Base-by-base conservation (phyloP, 2,888 invertebrate genomes). In the Synanthedon myopaeformis region DNA sequence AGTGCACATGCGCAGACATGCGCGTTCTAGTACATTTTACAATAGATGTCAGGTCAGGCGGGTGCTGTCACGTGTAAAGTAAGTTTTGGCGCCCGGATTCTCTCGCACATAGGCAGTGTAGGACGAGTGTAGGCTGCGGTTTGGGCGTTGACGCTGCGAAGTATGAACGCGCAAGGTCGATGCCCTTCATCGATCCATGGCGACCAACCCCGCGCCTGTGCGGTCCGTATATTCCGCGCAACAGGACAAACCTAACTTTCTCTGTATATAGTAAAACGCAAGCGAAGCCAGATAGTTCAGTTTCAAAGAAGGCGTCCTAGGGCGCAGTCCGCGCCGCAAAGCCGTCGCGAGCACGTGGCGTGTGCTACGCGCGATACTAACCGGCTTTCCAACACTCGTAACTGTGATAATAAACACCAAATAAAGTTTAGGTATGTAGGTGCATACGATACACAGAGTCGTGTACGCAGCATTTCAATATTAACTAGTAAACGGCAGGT, bases 231-330 rank as follows among this genome's bases (percentile, higher is more conserved):
- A 59, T 57, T 61, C 63, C 69, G 71, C 71, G 74, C 75, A 74
- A 73, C 68, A 67, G 67, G 67, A 65, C 68, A 61, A 58, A 73
- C 67, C 71, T 73, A 76, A 69, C 72, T 61, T 69, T 62, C 60
- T 56, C 65, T 67, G 61, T 62, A 60, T 72, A 71, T 69, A 71
- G 67, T 61, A 67, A 76, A 74, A 75, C 14, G 14, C 49, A 49
- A 76, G 66, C 71, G 59, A 63, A 68, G 66, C 60, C 60, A 55
- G 60, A 61, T 62, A 57, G 61, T 69, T 72, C 74, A 83, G 82
- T 83, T 69, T 72, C 58, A 69, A 71, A 78, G 70, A 71, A 73
- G 71, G 78, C 74, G 79, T 76, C 74, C 62, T 65, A 67, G 72
- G 74, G 71, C 76, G 78, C 74, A 76, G 72, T 70, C 77, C 76